Evolutionary conservation across 2,797 vertebrate genomes (phyloP).

Genomic region (Cottoperca gobio): DNA sequence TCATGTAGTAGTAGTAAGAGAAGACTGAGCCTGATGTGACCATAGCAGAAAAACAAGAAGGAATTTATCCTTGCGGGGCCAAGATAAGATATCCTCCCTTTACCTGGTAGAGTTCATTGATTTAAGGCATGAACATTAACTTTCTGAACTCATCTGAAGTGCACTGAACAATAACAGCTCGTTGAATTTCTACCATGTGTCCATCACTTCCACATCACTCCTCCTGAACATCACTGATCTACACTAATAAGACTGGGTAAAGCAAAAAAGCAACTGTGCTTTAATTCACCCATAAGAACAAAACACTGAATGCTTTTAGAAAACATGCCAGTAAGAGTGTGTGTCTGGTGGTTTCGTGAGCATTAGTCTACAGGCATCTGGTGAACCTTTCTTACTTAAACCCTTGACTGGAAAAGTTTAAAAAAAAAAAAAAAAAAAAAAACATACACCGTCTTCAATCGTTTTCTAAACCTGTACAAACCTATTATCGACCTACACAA

Average conservation of each 20-base stretch:
- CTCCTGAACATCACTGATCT: conserved; percentile 6
- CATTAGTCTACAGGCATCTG: background rate
- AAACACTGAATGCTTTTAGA: background rate
- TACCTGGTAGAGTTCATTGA: conserved; percentile 35
- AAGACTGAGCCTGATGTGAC: background rate
- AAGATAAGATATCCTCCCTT: conserved; percentile 19
- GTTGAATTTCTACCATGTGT: conserved; percentile 1
- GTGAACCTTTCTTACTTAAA: conserved; percentile 3
- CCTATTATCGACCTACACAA: conserved; percentile 18
- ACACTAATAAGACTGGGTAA: background rate
- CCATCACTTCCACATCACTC: background rate
- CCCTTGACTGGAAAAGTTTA: background rate
- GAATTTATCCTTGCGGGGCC: conserved; percentile 10
- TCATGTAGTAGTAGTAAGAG: background rate
- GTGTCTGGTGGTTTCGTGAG: background rate
- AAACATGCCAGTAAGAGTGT: background rate
- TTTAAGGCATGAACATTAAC: conserved; percentile 69
- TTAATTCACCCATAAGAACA: background rate
- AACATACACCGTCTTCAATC: background rate
- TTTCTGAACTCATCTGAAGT: conserved; percentile 48
- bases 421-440: background rate
- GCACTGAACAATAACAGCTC: conserved; percentile 35
- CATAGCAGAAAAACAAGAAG: background rate
- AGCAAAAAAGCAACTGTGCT: conserved; percentile 4
- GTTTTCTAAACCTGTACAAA: conserved; percentile 25